Conservation (phyloP, 2,888 invertebrate species). For the Nomada ferruginata region DNA sequence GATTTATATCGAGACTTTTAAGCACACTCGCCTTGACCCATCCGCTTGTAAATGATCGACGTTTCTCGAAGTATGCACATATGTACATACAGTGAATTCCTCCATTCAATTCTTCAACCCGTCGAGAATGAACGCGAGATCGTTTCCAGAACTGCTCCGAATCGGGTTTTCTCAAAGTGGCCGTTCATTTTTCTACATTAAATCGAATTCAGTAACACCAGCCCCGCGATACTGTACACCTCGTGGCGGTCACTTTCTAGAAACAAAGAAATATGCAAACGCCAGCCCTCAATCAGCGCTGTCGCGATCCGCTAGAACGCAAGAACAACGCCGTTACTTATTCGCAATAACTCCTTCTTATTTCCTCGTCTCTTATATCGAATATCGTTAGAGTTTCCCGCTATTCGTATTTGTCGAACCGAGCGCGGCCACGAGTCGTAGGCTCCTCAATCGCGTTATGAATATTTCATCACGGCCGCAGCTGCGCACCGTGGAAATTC, state of each 20-base stretch:
- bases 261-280: conserved; percentile 30
- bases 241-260: not conserved
- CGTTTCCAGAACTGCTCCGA: not conserved
- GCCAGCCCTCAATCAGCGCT: conserved; percentile 1
- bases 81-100: conserved; percentile 25
- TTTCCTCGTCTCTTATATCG: conserved; percentile 17
- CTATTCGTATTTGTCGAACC: conserved; percentile 32
- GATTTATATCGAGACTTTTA: conserved; percentile 62
- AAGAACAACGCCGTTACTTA: conserved; percentile 17
- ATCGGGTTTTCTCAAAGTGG: not conserved
- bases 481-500: conserved; percentile 44
- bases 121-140: not conserved
- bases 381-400: conserved; percentile 32
- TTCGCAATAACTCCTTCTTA: conserved; percentile 11
- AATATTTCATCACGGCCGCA: conserved; percentile 55
- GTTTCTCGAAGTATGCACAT: conserved; percentile 44
- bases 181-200: not conserved
- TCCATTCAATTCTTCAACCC: not conserved
- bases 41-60: conserved; percentile 60
- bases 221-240: not conserved
- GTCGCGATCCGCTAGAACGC: not conserved
- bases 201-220: not conserved
- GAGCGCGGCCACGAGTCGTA: conserved; percentile 14
- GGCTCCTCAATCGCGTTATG: conserved; percentile 56
- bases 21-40: conserved; percentile 66